Conservation (phyloP, 2,113 vertebrate genomes). For the Tenebrosternarchus preto region DNA sequence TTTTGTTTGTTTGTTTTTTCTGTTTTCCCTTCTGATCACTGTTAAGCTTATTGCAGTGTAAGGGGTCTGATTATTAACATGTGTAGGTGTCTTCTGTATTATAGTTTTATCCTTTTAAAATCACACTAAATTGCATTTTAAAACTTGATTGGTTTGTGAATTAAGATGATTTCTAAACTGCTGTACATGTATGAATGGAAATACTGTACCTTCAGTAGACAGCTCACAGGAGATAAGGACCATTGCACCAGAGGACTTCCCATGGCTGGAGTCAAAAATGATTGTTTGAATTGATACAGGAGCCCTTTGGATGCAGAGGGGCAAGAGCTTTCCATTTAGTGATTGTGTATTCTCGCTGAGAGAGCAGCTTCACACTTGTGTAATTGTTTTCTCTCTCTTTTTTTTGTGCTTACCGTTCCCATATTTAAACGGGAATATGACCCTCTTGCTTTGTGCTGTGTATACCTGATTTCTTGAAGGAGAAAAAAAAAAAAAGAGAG, state of each 20-base stretch:
- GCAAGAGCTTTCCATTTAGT: constrained; percentile 87
- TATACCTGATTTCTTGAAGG: constrained; percentile 94
- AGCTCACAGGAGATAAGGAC: constrained; percentile 47
- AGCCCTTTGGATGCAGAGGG: constrained; percentile 70
- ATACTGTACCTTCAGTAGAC: constrained; percentile 45
- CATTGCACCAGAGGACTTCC: constrained; percentile 64
- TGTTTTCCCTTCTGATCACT: constrained; percentile 6
- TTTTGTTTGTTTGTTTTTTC: constrained; percentile 14
- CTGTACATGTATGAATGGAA: constrained; percentile 53
- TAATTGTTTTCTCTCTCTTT: constrained; percentile 78
- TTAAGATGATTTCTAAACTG: constrained; percentile 30
- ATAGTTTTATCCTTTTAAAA: constrained; percentile 42
- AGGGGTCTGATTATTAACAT: constrained; percentile 31
- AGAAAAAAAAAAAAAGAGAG: constrained; percentile 83
- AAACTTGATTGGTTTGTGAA: constrained; percentile 43
- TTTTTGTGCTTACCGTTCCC: constrained; percentile 92
- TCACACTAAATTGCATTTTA: constrained; percentile 51
- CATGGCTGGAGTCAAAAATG: constrained; percentile 62
- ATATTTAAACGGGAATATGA: constrained; percentile 96
- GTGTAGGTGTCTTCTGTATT: constrained; percentile 44
- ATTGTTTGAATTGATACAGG: constrained; percentile 77
- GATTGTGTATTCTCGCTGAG: constrained; percentile 91
- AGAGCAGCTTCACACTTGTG: constrained; percentile 93
- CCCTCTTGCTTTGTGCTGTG: constrained; percentile 92
- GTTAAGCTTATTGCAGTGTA: constrained; percentile 42